Conservation (phyloP, 2,797 vertebrate genomes). For the Callimico goeldii region DNA sequence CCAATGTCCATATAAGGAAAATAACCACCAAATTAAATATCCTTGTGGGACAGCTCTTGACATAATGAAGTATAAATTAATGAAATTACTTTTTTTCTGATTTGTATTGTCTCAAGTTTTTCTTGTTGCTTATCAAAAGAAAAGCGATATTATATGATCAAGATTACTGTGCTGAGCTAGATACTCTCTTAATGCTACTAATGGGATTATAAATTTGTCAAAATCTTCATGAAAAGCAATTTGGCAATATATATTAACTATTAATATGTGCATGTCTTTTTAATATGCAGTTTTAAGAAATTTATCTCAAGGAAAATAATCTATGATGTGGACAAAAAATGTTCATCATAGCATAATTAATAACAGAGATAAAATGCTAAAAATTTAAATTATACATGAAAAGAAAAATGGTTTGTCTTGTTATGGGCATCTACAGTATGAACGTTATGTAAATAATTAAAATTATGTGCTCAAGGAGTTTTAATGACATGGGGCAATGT, state of each 20-base stretch:
- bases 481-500: constrained; percentile 6
- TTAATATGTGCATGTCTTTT: constrained; percentile 25
- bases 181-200: not conserved
- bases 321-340: not conserved
- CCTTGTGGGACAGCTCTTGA: not conserved
- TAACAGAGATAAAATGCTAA: constrained; percentile 45
- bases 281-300: not conserved
- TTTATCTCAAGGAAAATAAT: constrained; percentile 35
- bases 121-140: not conserved
- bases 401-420: not conserved
- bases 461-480: constrained; percentile 16
- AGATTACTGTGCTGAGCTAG: not conserved
- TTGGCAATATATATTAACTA: not conserved
- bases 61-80: not conserved
- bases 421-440: not conserved
- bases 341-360: not conserved
- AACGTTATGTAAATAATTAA: constrained; percentile 56
- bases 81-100: not conserved
- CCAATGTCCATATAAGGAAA: not conserved
- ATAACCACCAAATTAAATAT: not conserved
- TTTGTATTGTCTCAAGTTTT: constrained; percentile 11
- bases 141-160: not conserved
- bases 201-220: not conserved
- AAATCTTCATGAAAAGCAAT: not conserved
- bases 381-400: constrained; percentile 52